Base-by-base conservation (phyloP, 1,140 invertebrate species). In the Ceratoteleas bidentatus region DNA sequence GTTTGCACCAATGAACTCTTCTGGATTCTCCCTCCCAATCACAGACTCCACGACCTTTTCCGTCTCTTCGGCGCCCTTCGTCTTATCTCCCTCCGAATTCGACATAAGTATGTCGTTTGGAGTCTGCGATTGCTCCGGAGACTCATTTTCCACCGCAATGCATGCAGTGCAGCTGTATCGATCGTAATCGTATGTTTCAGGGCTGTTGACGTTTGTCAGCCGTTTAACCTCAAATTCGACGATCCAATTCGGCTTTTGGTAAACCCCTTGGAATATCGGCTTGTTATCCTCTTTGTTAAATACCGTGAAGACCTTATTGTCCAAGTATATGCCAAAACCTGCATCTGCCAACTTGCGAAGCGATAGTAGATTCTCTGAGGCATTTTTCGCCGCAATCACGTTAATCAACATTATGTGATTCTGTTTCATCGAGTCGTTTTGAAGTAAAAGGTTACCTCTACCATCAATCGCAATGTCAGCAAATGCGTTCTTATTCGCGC, bases 281-380 rank as follows among this genome's bases (percentile, higher is more conserved):
- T 56, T 45, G 60, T 14, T 70, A 60, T 36, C 54, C 54, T 70
- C 60, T 70, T 43, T 54, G 45, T 5, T 70, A 70, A 40, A 15
- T 4, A 79, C 54, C 60, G 14, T 58, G 47, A 70, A 60, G 11
- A 52, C 14, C 13, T 70, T 13, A 15, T 66, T 45, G 40, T 66
- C 64, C 34, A 73, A 36, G 24, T 70, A 73, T 16, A 69, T 54
- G 13, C 69, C 24, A 33, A 60, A 57, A 53, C 54, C 70, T 53
- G n/a, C n/a, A n/a, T n/a, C n/a, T n/a, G 56, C 73, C 68, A 84
- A 72, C 52, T 61, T 78, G 36, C 74, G 47, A 8, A 84, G 24
- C 38, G 83, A 81, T 52, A 84, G 24, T 5, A 84, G 56, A 65
- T 84, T 84, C 45, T 78, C 74, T 9, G 73, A 69, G 6, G 66